Evolutionary conservation across 2,113 vertebrate genomes (phyloP).

Genomic region (Corydoras sp.): DNA sequence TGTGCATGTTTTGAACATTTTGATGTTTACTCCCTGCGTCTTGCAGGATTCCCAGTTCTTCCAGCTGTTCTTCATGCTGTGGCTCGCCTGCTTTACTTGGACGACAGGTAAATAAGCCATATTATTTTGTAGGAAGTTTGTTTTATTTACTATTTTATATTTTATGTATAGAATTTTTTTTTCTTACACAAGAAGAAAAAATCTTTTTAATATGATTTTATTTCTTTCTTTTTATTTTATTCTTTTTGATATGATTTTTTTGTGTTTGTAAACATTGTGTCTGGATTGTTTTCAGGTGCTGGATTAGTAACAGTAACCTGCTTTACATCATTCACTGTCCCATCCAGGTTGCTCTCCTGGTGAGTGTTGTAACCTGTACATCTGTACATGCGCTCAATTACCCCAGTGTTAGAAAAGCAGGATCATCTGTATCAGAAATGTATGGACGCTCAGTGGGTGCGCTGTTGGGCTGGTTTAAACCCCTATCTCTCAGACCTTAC

Average conservation of each 20-base stretch:
- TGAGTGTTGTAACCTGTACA: constrained; percentile 53
- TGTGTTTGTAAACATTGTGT: too few species aligned
- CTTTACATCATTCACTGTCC: constrained; percentile 89
- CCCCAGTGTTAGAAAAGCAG: too few species aligned
- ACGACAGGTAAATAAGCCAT: constrained; percentile 61
- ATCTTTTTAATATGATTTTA: too few species aligned
- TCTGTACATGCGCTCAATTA: too few species aligned
- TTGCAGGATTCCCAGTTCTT: constrained; percentile 66
- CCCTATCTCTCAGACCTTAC: too few species aligned
- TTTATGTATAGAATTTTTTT: constrained; percentile 33
- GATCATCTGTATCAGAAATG: too few species aligned
- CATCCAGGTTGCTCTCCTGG: constrained; percentile 83
- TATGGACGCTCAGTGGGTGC: too few species aligned
- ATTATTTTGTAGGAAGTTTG: background rate
- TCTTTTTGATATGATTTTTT: too few species aligned
- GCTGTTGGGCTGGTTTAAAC: too few species aligned
- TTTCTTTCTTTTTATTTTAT: too few species aligned
- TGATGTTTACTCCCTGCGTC: background rate
- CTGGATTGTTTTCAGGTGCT: constrained; percentile 70
- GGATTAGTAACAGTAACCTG: constrained; percentile 82
- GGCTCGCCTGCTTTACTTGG: constrained; percentile 56
- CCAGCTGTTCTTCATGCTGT: constrained; percentile 62
- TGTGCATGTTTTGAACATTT: background rate
- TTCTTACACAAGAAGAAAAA: too few species aligned
- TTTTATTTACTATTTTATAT: background rate